phyloP scores from a whole-genome alignment of 1,140 invertebrate genomes.

The Bombus waltoni region DNA sequence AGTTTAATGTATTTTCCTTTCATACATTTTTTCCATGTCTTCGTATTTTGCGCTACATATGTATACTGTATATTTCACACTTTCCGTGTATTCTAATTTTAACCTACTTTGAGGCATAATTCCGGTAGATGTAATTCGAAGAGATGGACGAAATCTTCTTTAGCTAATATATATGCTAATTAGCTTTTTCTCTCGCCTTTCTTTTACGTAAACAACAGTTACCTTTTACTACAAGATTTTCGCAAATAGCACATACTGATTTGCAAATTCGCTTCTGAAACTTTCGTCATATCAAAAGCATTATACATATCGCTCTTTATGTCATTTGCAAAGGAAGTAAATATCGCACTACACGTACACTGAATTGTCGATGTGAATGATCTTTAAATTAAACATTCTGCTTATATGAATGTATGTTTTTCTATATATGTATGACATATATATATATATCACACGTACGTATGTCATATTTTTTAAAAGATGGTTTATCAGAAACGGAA shows the following conservation, averaged over 20 bases:
- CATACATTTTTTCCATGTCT: background rate
- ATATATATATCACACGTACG: background rate
- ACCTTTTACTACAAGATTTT: background rate
- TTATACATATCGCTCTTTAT: no score
- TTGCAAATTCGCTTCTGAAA: background rate
- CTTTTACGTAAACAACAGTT: background rate
- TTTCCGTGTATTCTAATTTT: slow-evolving; percentile 21
- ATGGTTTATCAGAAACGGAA: slow-evolving; percentile 4
- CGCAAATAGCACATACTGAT: background rate
- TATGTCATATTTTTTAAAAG: background rate
- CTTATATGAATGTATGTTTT: background rate
- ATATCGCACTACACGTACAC: background rate
- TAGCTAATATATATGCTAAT: slow-evolving; percentile 4
- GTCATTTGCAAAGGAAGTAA: background rate
- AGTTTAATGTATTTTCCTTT: background rate
- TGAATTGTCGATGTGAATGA: background rate
- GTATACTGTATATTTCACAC: no score
- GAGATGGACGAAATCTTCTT: background rate
- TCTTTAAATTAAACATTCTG: background rate
- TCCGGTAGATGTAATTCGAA: background rate
- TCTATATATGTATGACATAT: background rate
- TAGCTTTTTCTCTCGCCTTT: background rate
- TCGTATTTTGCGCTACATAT: background rate
- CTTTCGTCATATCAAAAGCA: background rate
- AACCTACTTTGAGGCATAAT: slow-evolving; percentile 5